phyloP scores from a whole-genome alignment of 2,888 invertebrate genomes.

The Nomada ferruginata region DNA sequence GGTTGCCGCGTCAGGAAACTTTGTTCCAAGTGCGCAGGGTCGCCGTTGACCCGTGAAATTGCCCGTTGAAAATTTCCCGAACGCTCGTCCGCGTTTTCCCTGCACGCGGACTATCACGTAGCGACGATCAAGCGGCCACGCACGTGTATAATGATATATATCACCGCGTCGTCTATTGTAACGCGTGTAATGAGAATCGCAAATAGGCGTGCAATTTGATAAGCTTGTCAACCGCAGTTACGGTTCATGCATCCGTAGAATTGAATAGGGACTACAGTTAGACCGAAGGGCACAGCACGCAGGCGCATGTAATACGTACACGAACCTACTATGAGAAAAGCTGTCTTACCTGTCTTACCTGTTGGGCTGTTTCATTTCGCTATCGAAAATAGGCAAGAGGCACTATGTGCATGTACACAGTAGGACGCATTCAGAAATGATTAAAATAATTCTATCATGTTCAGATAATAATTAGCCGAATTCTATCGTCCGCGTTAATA shows the following conservation, averaged over 20 bases:
- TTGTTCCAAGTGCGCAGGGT: neutral
- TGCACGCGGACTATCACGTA: constrained; percentile 21
- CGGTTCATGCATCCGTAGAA: constrained; percentile 75
- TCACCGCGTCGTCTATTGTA: constrained; percentile 75
- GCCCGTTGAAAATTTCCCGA: constrained; percentile 44
- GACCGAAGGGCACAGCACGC: constrained; percentile 59
- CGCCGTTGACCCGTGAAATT: constrained; percentile 38
- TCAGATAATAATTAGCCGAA: no score
- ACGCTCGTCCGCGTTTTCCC: constrained; percentile 12
- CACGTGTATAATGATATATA: constrained; percentile 71
- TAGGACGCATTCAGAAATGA: no score
- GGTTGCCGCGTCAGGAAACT: neutral
- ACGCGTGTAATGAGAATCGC: constrained; percentile 78
- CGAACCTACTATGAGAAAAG: neutral
- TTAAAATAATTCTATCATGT: no score
- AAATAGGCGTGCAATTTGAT: constrained; percentile 79
- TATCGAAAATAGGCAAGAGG: no score
- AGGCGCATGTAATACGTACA: no score
- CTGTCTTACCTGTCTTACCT: neutral
- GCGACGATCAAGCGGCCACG: constrained; percentile 17
- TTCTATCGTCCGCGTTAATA: no score
- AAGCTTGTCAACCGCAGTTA: constrained; percentile 79
- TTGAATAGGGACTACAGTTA: constrained; percentile 76
- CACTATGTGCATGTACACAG: no score
- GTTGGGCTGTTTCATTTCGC: no score